A percentile compares a stretch with the other conserved stretches of the same genome.
These are phyloP conservation scores for Conus ventricosus DNA, from an alignment of 1,140 invertebrate species.

Conservation along the genomic window DNA sequence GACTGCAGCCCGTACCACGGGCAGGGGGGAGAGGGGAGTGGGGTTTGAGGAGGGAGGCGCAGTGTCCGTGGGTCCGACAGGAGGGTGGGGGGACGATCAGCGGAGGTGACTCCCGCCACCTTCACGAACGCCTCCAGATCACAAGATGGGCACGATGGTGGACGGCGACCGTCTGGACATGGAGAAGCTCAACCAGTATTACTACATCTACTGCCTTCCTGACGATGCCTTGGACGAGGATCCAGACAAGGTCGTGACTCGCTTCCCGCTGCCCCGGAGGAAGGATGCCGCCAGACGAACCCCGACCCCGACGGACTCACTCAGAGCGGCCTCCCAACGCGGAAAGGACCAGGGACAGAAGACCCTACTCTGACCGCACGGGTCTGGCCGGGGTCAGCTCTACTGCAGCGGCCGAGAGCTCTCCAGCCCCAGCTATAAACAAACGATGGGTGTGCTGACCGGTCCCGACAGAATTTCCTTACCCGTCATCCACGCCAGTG, in stretches of 20 bases:
- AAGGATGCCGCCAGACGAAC: neutral
- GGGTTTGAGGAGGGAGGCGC: neutral
- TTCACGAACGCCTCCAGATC: neutral
- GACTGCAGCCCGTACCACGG: conserved; percentile 33
- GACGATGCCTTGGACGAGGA: conserved; percentile 33
- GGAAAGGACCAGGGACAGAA: neutral
- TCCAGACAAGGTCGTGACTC: neutral
- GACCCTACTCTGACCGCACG: neutral
- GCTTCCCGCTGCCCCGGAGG: neutral
- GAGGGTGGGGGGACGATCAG: too few relatives aligned
- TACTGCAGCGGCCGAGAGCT: neutral
- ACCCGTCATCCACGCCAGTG: conserved; percentile 6
- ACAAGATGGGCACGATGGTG: conserved; percentile 42
- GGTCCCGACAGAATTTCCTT: neutral
- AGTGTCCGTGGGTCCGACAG: neutral
- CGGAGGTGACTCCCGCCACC: too few relatives aligned
- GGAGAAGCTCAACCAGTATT: conserved; percentile 59
- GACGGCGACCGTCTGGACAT: conserved; percentile 55
- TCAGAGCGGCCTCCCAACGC: neutral
- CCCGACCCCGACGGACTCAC: neutral
- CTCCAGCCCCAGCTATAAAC: neutral
- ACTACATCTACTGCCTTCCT: conserved; percentile 62
- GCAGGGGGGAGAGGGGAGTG: neutral
- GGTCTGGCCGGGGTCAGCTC: neutral
- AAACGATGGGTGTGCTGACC: neutral